Base-by-base conservation (phyloP, 1,140 invertebrate species). In the Colletes gigas region DNA sequence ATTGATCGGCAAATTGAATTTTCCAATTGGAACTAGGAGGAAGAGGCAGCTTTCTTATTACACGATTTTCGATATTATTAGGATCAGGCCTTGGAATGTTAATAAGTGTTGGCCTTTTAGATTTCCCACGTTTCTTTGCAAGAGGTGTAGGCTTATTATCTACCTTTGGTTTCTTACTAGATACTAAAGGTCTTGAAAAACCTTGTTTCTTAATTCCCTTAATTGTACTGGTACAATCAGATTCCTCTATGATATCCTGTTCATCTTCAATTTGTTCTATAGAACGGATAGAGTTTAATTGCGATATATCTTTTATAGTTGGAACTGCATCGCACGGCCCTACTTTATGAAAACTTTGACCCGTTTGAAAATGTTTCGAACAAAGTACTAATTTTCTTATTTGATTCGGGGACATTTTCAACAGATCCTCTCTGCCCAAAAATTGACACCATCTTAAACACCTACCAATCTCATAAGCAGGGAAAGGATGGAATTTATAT, bases 381-480 rank as follows among this genome's bases (percentile, higher is more conserved):
- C 93, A 93, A 0, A 93, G 75, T 15, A 93, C 92, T 7, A 93
- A 83, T 62, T 92, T 93, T 55, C 93, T 83, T 83, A 93, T 93
- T 82, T 93, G 93, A 84, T 93, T 93, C 0, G 93, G 93, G 9
- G 93, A 93, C 92, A 93, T 93, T 84, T 92, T 93, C n/a, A 93
- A 72, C 15, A 93, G 68, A 69, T 93, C 93, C 74, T 93, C 93
- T 66, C 93, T 83, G 0, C 89, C 92, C 0, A 93, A 79, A 75
- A 93, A 93, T 73, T 93, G 90, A 79, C 93, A 93, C 93, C 93
- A 93, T 44, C 90, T 89, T 59, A 93, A 82, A 81, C 92, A 93
- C 59, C 93, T 88, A 12, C 93, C 93, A 19, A 93, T 93, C 59
- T 93, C 93, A 62, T 93, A 93, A 0, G 93, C 93, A 6, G 92